Evolutionary conservation across 1,140 invertebrate genomes (phyloP), one percentile per base, ranked within the genome.

Genomic region (Lepidurus couesii): DNA sequence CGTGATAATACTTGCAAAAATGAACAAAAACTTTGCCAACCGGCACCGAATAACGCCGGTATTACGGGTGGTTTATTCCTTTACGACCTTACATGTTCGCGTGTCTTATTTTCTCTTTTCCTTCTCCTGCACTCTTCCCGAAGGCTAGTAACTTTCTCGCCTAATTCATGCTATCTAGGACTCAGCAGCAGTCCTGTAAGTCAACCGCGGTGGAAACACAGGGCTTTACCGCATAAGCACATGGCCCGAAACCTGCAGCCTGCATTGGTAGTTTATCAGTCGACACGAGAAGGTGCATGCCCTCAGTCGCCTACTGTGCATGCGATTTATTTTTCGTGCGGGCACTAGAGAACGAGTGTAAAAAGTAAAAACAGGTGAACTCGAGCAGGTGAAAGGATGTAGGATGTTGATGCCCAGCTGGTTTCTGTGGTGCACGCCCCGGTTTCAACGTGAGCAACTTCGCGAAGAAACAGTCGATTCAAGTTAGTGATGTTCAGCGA

Each of bases 151-250:
- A 65, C 53, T 65, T 65, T 65, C 53, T 65, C 53, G 21, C n/a
- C 16, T 65, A 65, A 65, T 65, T 65, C 7, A 4, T 13, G 53
- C 53, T 34, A 34, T 34, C 34, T 65, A 21, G 53, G 53, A 65
- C 53, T 65, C 47, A 1, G 26, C 26, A 26, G 47, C 47, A 21
- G 47, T 47, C 47, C 47, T 21, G 34, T 65, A 65, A 65, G 16
- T 13, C 21, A 65, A 65, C 53, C 53, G 53, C 53, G 34, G 34
- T 65, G 53, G 53, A 65, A n/a, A 16, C 21, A 65, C 53, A 65
- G 53, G 34, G 53, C 53, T 65, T 65, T 65, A 65, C 53, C 53
- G 53, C 53, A 65, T 65, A 65, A 34, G 53, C 53, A 65, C 53
- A 65, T 65, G 53, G 53, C 53, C 53, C 53, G 9, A 65, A 65